phyloP scores from a whole-genome alignment of 2,888 invertebrate species.

The Pristionchus mayeri region DNA sequence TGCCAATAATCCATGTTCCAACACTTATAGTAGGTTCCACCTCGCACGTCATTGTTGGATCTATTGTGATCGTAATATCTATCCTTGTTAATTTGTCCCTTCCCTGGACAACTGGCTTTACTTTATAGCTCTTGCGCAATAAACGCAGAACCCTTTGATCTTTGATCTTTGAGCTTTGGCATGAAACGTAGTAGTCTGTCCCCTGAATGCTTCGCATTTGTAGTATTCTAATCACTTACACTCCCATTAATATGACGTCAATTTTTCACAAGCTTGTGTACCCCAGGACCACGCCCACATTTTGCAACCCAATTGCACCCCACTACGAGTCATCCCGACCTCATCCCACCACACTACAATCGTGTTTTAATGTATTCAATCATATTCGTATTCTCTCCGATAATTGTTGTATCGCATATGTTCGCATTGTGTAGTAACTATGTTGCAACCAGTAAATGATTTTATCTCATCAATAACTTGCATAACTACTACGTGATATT shows the following conservation, averaged over 20 bases:
- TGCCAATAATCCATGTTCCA: not conserved
- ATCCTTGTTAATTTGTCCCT: not conserved
- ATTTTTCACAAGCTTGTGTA: not conserved
- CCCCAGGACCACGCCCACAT: too few relatives aligned
- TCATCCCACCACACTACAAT: not conserved
- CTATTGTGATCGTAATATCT: not conserved
- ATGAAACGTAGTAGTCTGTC: not conserved
- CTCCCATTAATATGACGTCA: not conserved
- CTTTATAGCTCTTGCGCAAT: slow-evolving; percentile 2
- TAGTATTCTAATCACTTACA: not conserved
- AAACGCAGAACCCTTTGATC: not conserved
- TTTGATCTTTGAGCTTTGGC: not conserved
- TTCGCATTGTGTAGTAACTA: too few relatives aligned
- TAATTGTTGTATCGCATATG: too few relatives aligned
- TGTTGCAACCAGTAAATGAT: too few relatives aligned
- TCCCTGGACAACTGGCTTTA: slow-evolving; percentile 21
- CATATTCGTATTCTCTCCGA: not conserved
- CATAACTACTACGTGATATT: not conserved
- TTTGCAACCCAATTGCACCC: too few relatives aligned
- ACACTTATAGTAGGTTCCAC: not conserved
- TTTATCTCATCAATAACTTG: not conserved
- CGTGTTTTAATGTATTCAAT: slow-evolving; percentile 1
- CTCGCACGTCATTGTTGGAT: not conserved
- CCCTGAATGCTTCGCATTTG: not conserved
- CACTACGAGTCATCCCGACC: slow-evolving; percentile 21